Evolutionary conservation across 1,140 invertebrate species (phyloP).

Genomic region (Magallana ariakensis): DNA sequence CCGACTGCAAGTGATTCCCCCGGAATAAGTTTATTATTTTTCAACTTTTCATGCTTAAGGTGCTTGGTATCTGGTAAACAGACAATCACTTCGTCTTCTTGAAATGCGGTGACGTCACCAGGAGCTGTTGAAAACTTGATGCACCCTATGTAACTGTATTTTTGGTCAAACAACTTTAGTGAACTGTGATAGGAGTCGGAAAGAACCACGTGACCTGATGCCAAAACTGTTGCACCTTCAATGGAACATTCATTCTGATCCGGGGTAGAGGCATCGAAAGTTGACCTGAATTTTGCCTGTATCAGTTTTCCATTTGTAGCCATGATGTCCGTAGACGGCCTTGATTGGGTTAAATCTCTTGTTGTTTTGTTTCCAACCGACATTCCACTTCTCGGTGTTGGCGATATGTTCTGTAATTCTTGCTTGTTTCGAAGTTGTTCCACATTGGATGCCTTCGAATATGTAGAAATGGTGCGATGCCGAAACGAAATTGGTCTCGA

Average conservation of each 20-base stretch:
- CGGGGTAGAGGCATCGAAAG: slow-evolving; percentile 34
- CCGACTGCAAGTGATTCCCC: slow-evolving; percentile 43
- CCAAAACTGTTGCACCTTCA: slow-evolving; percentile 49
- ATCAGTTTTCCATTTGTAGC: slow-evolving; percentile 37
- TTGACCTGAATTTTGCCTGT: slow-evolving; percentile 30
- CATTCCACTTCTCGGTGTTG: background rate
- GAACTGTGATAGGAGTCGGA: slow-evolving; percentile 51
- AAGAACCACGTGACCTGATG: slow-evolving; percentile 46
- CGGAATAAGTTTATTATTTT: slow-evolving; percentile 49
- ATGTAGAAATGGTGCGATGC: background rate
- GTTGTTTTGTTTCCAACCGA: background rate
- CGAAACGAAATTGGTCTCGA: background rate
- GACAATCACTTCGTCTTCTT: slow-evolving; percentile 42
- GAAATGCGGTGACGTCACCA: slow-evolving; percentile 38
- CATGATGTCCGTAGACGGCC: background rate
- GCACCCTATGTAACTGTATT: slow-evolving; percentile 38
- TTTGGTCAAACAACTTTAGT: slow-evolving; percentile 43
- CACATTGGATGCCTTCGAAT: background rate
- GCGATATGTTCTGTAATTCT: background rate
- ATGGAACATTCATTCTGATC: slow-evolving; percentile 50
- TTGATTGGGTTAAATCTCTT: slow-evolving; percentile 7
- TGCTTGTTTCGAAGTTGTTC: background rate
- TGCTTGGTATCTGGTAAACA: slow-evolving; percentile 47
- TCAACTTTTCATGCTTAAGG: slow-evolving; percentile 48
- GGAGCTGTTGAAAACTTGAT: slow-evolving; percentile 48